A percentile compares a stretch with the other conserved stretches of the same genome.
These are phyloP conservation scores for Suncus etruscus DNA, from an alignment of 2,113 vertebrate genomes.

Conservation along the genomic window DNA sequence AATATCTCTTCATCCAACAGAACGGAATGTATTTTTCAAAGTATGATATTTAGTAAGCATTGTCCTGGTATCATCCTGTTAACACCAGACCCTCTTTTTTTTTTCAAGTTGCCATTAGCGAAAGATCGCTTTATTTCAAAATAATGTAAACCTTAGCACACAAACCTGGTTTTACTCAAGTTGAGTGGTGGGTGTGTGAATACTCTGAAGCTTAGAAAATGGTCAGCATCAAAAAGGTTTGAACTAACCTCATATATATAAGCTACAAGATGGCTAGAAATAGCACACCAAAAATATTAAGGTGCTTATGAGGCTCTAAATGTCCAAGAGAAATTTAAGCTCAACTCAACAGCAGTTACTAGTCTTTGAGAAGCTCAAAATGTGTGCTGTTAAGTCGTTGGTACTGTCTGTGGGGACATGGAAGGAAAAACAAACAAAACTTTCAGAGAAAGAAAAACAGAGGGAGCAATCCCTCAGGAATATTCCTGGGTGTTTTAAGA, in stretches of 20 bases:
- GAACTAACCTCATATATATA: constrained; percentile 47
- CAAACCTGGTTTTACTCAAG: constrained; percentile 63
- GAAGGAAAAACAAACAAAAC: constrained; percentile 9
- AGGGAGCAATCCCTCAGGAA: constrained; percentile 24
- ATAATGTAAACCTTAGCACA: constrained; percentile 1
- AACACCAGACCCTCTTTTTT: background rate
- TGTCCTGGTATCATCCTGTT: background rate
- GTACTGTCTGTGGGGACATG: background rate
- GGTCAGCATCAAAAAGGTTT: constrained; percentile 8
- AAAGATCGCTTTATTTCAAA: constrained; percentile 31
- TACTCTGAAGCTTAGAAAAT: constrained; percentile 48
- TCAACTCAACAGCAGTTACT: background rate
- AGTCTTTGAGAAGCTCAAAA: constrained; percentile 54
- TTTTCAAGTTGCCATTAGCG: background rate
- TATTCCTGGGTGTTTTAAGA: constrained; percentile 48
- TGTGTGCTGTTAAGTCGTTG: constrained; percentile 5
- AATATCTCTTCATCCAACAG: background rate
- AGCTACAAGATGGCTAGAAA: constrained; percentile 46
- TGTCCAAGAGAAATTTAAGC: constrained; percentile 62
- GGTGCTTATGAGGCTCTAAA: background rate
- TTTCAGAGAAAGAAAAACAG: constrained; percentile 55
- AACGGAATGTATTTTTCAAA: constrained; percentile 10
- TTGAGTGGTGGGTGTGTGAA: constrained; percentile 29
- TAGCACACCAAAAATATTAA: background rate
- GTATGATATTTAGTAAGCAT: constrained; percentile 7